Conservation (phyloP, 2,888 invertebrate genomes). For the Cabera pusaria region DNA sequence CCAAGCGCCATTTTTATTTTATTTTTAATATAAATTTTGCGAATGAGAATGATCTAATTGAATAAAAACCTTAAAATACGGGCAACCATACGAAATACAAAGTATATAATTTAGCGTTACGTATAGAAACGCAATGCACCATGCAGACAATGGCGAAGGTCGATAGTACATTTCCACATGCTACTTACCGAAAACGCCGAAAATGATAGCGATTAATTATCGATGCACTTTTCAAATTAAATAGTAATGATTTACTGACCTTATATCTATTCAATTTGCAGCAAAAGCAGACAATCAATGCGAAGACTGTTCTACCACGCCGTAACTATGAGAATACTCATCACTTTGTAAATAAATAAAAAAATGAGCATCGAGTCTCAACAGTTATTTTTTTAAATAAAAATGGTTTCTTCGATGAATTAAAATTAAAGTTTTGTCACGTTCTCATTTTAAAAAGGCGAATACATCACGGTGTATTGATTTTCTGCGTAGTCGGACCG, state of each 20-base stretch:
- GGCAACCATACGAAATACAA: too few relatives aligned
- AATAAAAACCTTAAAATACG: too few relatives aligned
- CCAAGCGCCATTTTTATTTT: too few relatives aligned
- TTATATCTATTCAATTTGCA: slow-evolving; percentile 69
- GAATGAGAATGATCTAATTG: too few relatives aligned
- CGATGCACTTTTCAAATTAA: slow-evolving; percentile 9
- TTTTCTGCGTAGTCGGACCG: slow-evolving; percentile 63
- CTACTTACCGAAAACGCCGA: slow-evolving; percentile 37
- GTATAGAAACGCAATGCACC: slow-evolving; percentile 78
- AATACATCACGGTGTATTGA: slow-evolving; percentile 79
- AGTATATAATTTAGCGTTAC: too few relatives aligned
- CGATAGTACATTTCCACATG: slow-evolving; percentile 62
- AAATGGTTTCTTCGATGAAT: slow-evolving; percentile 75
- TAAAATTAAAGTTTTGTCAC: slow-evolving; percentile 77
- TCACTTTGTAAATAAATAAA: slow-evolving; percentile 83
- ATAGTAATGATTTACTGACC: slow-evolving; percentile 61
- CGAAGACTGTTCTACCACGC: slow-evolving; percentile 80
- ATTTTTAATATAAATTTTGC: too few relatives aligned
- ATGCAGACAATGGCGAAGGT: slow-evolving; percentile 83
- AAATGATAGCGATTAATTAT: slow-evolving; percentile 2
- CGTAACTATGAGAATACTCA: slow-evolving; percentile 81
- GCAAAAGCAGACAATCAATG: slow-evolving; percentile 70
- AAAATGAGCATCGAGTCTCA: slow-evolving; percentile 81
- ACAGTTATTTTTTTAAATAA: slow-evolving; percentile 74
- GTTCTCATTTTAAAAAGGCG: slow-evolving; percentile 82